Conservation (phyloP, 2,888 invertebrate species). For the Apamea crenata region DNA sequence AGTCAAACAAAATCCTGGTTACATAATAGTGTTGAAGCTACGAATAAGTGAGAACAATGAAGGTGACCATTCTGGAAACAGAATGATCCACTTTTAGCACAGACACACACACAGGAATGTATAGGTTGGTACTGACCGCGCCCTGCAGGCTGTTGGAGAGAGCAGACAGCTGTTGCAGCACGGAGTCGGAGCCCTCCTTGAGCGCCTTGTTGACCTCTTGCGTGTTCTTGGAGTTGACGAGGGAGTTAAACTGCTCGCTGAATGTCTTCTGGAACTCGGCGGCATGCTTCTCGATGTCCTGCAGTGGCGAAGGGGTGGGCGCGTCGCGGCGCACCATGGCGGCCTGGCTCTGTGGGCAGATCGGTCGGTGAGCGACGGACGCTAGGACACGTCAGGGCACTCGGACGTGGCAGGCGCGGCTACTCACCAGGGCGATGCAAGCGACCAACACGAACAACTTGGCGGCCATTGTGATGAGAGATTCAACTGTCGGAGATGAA, state of each 20-base stretch:
- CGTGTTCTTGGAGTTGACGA: conserved; percentile 82
- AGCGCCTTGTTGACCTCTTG: conserved; percentile 81
- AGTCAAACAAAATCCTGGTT: not conserved
- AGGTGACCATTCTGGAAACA: not conserved
- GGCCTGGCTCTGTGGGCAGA: conserved; percentile 73
- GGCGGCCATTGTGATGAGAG: conserved; percentile 75
- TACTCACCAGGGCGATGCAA: conserved; percentile 84
- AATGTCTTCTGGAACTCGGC: conserved; percentile 80
- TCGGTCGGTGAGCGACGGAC: not conserved
- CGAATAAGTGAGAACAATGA: conserved; percentile 5
- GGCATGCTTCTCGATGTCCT: conserved; percentile 82
- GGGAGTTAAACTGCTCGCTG: conserved; percentile 75
- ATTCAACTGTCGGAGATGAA: conserved; percentile 33
- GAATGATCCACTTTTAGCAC: not conserved
- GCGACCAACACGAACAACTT: conserved; percentile 80
- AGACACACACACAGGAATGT: not conserved
- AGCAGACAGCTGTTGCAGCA: conserved; percentile 78
- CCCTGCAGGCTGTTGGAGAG: conserved; percentile 77
- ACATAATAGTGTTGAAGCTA: not conserved
- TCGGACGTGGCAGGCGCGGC: not conserved
- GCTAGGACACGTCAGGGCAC: not conserved
- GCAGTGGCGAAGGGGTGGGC: conserved; percentile 66
- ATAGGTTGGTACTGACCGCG: conserved; percentile 76
- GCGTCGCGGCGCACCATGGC: conserved; percentile 81
- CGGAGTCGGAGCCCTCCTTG: conserved; percentile 81